These are phyloP conservation scores for Myotis findleyi DNA, from an alignment of 2,797 vertebrate species.

Conservation along the genomic window DNA sequence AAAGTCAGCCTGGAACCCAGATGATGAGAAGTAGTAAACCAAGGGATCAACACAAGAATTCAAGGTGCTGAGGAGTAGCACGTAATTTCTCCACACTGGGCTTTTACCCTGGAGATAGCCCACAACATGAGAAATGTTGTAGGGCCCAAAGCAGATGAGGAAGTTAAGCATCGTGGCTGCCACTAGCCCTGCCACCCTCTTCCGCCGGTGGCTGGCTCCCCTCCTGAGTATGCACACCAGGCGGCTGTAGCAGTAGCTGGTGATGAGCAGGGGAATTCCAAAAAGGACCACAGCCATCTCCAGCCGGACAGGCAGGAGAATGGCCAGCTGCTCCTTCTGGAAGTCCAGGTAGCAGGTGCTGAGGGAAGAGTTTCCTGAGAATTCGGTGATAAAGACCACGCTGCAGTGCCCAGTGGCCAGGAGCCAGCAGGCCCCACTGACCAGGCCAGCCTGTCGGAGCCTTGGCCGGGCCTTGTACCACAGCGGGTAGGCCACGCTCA, in stretches of 20 bases:
- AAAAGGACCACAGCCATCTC: constrained; percentile 92
- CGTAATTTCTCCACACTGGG: constrained; percentile 88
- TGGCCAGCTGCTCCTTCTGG: constrained; percentile 80
- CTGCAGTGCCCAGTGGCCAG: constrained; percentile 82
- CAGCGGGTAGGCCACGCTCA: constrained; percentile 86
- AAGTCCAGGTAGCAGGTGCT: constrained; percentile 90
- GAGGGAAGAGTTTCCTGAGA: neutral
- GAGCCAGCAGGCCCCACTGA: constrained; percentile 84
- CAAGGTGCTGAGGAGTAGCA: constrained; percentile 91
- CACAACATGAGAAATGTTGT: constrained; percentile 92
- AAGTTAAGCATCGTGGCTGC: constrained; percentile 91
- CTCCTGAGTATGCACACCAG: constrained; percentile 90
- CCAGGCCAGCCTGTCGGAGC: constrained; percentile 62
- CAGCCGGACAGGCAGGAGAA: constrained; percentile 89
- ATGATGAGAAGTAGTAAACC: constrained; percentile 94
- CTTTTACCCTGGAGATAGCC: constrained; percentile 86
- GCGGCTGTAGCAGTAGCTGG: constrained; percentile 92
- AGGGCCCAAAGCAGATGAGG: constrained; percentile 92
- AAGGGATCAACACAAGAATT: constrained; percentile 94
- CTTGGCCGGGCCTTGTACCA: constrained; percentile 82
- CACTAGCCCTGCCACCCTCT: constrained; percentile 90
- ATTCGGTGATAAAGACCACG: constrained; percentile 76
- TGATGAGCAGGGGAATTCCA: constrained; percentile 91
- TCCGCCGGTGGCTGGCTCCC: constrained; percentile 86
- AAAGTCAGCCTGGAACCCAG: constrained; percentile 88